Evolutionary conservation across 2,888 invertebrate species (phyloP).

Genomic region (Augiades crinisus): DNA sequence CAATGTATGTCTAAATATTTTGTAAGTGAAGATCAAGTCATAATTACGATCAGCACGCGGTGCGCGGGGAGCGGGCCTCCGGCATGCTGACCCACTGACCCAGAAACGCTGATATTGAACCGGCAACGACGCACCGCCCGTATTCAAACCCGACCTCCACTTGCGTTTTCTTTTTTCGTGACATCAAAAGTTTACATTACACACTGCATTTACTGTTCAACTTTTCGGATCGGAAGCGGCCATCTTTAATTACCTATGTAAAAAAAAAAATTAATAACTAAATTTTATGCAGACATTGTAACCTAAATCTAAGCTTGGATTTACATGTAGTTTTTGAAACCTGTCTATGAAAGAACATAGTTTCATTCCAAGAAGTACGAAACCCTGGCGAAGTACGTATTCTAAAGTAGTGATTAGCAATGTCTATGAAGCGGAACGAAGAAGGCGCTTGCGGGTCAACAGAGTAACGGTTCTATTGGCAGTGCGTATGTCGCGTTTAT

Average conservation of each 20-base stretch:
- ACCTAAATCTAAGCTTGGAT: too few relatives aligned
- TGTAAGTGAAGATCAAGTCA: conserved; percentile 58
- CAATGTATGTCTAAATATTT: conserved; percentile 38
- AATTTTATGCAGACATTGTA: too few relatives aligned
- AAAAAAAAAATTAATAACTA: too few relatives aligned
- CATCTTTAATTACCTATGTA: not conserved
- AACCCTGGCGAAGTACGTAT: not conserved
- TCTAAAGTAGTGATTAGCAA: conserved; percentile 29
- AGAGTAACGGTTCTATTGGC: conserved; percentile 56
- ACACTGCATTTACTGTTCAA: conserved; percentile 12
- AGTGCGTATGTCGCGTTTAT: conserved; percentile 46
- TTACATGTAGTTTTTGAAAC: too few relatives aligned
- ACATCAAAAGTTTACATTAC: conserved; percentile 28
- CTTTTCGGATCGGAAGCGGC: not conserved
- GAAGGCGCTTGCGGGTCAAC: conserved; percentile 41
- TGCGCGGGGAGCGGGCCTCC: conserved; percentile 42
- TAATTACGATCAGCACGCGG: conserved; percentile 47
- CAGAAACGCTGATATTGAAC: conserved; percentile 79
- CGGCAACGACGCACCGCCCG: conserved; percentile 67
- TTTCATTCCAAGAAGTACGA: not conserved
- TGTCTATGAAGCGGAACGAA: conserved; percentile 36
- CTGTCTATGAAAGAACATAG: not conserved
- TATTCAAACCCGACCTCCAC: conserved; percentile 74
- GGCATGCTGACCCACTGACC: conserved; percentile 79
- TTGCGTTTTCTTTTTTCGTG: conserved; percentile 59